A percentile compares a stretch with the other conserved stretches of the same genome.
These are phyloP conservation scores for Ranitomeya variabilis DNA, from an alignment of 2,113 vertebrate species.

Conservation along the genomic window DNA sequence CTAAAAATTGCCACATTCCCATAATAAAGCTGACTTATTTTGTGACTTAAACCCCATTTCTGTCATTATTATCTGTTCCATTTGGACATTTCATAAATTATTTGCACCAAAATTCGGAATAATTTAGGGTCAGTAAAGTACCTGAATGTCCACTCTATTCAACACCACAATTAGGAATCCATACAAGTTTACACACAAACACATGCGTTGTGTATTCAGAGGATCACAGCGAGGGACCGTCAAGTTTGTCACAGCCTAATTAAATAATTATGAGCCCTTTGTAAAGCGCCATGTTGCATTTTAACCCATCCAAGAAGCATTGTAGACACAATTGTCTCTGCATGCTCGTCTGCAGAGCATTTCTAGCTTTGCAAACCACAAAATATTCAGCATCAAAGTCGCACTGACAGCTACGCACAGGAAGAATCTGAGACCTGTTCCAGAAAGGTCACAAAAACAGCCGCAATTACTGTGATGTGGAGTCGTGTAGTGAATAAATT, in stretches of 20 bases:
- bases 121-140: too few species aligned
- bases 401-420: not conserved
- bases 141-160: not conserved
- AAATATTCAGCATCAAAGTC: conserved; percentile 1
- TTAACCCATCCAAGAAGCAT: not conserved
- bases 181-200: not conserved
- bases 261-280: not conserved
- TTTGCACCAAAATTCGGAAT: too few species aligned
- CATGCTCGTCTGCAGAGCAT: not conserved
- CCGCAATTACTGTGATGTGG: conserved; percentile 35
- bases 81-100: too few species aligned
- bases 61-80: too few species aligned
- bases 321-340: not conserved
- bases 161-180: not conserved
- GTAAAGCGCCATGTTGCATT: not conserved
- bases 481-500: not conserved
- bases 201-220: not conserved
- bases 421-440: not conserved
- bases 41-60: too few species aligned
- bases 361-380: not conserved
- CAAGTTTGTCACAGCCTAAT: not conserved
- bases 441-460: conserved; percentile 22
- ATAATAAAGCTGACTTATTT: too few species aligned
- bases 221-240: not conserved
- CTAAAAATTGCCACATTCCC: too few species aligned